Evolutionary conservation across 2,888 invertebrate genomes (phyloP), one percentile per base, ranked within the genome.

Genomic region (Empis stercorea): DNA sequence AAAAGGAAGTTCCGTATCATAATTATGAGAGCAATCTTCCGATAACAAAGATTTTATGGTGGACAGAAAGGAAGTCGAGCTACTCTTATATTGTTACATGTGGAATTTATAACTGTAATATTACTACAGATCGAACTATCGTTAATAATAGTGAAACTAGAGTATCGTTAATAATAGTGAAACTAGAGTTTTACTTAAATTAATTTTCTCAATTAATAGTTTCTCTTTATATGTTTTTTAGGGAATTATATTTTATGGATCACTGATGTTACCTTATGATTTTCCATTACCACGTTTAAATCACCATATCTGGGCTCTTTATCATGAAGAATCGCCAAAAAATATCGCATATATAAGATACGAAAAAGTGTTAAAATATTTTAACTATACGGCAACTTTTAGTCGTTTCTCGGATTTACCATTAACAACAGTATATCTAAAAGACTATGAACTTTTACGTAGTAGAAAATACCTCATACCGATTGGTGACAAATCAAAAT

Each of bases 301-400:
- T 0, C 59, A 73, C 30, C 65, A 76, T 23, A 66, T 79, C 43
- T 91, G 91, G 91, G 87, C 78, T 0, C 61, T 91, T 42, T 73
- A 82, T 46, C 89, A 91, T 60, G 91, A 91, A 67, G 91, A 91
- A 71, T 89, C 89, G 0, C 89, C 89, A 0, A 81, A 86, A 63
- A 91, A 91, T 68, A 76, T 80, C 39, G 81, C 80, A 32, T 75
- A 79, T 40, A 71, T 88, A 32, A 72, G 80, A 52, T 76, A 81
- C 55, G 70, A 74, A 48, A 68, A 73, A 43, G 71, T 78, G 27
- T 67, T 88, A 43, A 68, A 67, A 14, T 63, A 89, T 46, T 91
- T 89, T 58, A 87, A 88, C 64, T 78, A 78, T 55, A 84, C 88
- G 0, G 73, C 87, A 1, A 89, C 91, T 0, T 87, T 87, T 60